A percentile compares a stretch with the other conserved stretches of the same genome.
Conservation (phyloP, 2,797 vertebrate genomes). For the Hydrocynus forskahlii region DNA sequence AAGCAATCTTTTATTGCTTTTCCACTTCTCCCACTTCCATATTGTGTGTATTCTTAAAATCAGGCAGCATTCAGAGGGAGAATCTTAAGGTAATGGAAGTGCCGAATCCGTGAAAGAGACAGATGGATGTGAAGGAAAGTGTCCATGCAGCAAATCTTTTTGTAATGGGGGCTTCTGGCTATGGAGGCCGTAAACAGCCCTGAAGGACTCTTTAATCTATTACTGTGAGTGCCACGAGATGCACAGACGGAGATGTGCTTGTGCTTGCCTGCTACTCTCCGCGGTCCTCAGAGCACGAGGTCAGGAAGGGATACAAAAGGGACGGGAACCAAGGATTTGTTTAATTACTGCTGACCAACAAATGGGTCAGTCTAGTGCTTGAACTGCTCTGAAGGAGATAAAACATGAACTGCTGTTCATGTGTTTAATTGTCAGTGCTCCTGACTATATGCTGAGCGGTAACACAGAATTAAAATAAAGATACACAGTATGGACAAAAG, state of each 20-base stretch:
- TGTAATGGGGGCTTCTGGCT: slow-evolving; percentile 33
- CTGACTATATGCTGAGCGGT: no score
- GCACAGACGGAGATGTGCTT: slow-evolving; percentile 23
- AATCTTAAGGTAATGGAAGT: slow-evolving; percentile 55
- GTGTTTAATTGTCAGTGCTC: no score
- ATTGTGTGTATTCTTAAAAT: slow-evolving; percentile 27
- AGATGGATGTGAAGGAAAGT: slow-evolving; percentile 49
- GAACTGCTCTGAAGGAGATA: neutral
- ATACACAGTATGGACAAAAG: no score
- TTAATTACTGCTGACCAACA: neutral
- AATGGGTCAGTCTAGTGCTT: neutral
- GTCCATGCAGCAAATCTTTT: slow-evolving; percentile 56
- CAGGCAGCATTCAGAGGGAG: slow-evolving; percentile 48
- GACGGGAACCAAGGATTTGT: neutral
- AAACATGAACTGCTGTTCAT: no score
- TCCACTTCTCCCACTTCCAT: slow-evolving; percentile 16
- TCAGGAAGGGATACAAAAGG: neutral
- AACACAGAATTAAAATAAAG: no score
- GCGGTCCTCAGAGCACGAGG: neutral
- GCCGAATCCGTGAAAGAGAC: slow-evolving; percentile 47
- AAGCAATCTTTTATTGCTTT: slow-evolving; percentile 47
- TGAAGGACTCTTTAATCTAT: slow-evolving; percentile 53
- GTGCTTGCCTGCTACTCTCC: slow-evolving; percentile 17
- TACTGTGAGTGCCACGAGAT: slow-evolving; percentile 15
- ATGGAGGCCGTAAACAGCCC: slow-evolving; percentile 44